A percentile compares a stretch with the other conserved stretches of the same genome.
phyloP scores from a whole-genome alignment of 2,797 vertebrate genomes.

The Amblyraja radiata region DNA sequence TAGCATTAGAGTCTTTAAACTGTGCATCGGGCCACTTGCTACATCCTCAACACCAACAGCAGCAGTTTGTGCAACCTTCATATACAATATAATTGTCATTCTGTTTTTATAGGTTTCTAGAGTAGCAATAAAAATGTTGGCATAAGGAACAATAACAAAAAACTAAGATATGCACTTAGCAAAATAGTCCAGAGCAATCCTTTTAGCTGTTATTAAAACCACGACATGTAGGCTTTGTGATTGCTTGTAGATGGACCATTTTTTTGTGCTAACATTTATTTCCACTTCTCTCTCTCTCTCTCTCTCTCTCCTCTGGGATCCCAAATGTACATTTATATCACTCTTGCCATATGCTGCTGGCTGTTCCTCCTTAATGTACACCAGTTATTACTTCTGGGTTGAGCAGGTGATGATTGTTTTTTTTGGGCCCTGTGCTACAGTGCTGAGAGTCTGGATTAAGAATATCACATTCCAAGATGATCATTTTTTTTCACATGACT shows the following conservation, averaged over 20 bases:
- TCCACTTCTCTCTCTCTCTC: conserved; percentile 18
- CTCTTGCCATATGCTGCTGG: neutral
- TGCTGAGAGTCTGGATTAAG: neutral
- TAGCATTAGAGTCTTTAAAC: neutral
- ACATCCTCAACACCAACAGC: conserved; percentile 14
- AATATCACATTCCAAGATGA: neutral
- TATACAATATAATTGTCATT: neutral
- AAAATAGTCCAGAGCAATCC: neutral
- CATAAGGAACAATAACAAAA: no score
- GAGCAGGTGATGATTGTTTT: neutral
- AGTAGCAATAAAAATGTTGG: conserved; percentile 14
- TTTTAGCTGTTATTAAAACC: conserved; percentile 19
- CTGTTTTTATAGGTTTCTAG: neutral
- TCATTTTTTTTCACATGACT: neutral
- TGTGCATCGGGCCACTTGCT: neutral
- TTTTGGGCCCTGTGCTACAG: no score
- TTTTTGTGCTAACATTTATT: neutral
- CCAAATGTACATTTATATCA: neutral
- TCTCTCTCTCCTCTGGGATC: neutral
- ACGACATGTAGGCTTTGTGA: neutral
- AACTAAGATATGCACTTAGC: neutral
- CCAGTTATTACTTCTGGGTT: conserved; percentile 4
- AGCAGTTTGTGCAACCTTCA: neutral
- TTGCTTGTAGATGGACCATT: neutral
- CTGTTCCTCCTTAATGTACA: neutral